Conservation (phyloP, 2,888 invertebrate genomes). For the Pomacea canaliculata region DNA sequence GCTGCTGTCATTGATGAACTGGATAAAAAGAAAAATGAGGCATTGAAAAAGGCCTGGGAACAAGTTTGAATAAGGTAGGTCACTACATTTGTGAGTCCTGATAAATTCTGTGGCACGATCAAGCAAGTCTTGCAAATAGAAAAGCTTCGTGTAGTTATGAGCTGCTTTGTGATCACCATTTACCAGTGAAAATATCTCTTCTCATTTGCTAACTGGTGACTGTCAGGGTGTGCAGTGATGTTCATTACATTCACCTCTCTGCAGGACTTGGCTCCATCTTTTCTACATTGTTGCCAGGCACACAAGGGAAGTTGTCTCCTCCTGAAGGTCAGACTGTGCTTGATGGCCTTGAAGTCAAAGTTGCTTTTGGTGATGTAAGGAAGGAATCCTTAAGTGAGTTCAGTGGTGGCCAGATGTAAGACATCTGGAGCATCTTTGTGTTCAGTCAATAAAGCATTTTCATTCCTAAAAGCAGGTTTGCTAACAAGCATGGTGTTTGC, state of each 20-base stretch:
- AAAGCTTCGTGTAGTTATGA: no score
- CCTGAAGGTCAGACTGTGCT: conserved; percentile 81
- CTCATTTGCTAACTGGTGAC: no score
- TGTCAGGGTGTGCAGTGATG: no score
- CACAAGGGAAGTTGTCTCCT: conserved; percentile 87
- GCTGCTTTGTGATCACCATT: no score
- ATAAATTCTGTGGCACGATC: no score
- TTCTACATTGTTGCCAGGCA: conserved; percentile 88
- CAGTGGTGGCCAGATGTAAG: conserved; percentile 93
- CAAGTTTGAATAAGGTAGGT: conserved; percentile 79
- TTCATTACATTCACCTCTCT: neutral
- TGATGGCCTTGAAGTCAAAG: conserved; percentile 89
- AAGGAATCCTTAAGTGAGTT: conserved; percentile 96
- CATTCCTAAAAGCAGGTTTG: no score
- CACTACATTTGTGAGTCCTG: no score
- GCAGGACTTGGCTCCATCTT: conserved; percentile 93
- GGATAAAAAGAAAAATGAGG: conserved; percentile 90
- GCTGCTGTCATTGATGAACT: conserved; percentile 85
- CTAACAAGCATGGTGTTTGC: no score
- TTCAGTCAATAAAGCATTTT: neutral
- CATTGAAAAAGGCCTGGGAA: conserved; percentile 84
- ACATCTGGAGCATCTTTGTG: neutral
- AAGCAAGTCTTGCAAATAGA: no score
- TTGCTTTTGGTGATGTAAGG: conserved; percentile 93
- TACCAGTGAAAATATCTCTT: no score